Percentiles rank a stretch among this genome's conserved stretches.
These are phyloP conservation scores for Dynastes maya DNA, from an alignment of 2,888 invertebrate species.

Conservation along the genomic window DNA sequence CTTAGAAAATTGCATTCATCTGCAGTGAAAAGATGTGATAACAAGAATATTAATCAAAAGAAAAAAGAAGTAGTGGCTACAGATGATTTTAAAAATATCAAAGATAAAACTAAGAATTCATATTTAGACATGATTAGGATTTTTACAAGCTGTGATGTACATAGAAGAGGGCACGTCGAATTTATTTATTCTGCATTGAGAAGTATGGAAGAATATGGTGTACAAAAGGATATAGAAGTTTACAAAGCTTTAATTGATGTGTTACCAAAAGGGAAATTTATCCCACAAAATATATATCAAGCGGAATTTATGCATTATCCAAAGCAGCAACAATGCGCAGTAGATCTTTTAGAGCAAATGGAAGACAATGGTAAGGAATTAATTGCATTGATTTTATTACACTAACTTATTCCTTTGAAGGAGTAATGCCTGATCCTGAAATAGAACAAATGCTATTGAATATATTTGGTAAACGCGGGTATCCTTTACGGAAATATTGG, in stretches of 20 bases:
- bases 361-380: slow-evolving; percentile 79
- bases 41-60: background rate
- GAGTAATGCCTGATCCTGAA: slow-evolving; percentile 92
- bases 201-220: slow-evolving; percentile 91
- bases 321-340: slow-evolving; percentile 94
- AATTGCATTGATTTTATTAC: too few relatives aligned
- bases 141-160: slow-evolving; percentile 79
- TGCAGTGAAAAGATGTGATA: background rate
- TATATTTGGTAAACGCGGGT: slow-evolving; percentile 86
- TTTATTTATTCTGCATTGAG: slow-evolving; percentile 93
- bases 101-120: slow-evolving; percentile 77
- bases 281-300: slow-evolving; percentile 88
- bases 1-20: slow-evolving; percentile 39
- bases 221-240: slow-evolving; percentile 87
- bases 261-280: slow-evolving; percentile 90
- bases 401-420: too few relatives aligned
- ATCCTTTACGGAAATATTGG: slow-evolving; percentile 83
- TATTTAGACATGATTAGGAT: slow-evolving; percentile 84
- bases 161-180: slow-evolving; percentile 90
- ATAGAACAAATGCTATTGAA: slow-evolving; percentile 87
- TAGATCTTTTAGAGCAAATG: slow-evolving; percentile 95
- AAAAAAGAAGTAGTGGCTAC: background rate
- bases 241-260: slow-evolving; percentile 91
- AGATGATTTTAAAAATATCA: slow-evolving; percentile 57
- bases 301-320: slow-evolving; percentile 95